Base-by-base conservation (phyloP, 2,113 vertebrate species). In the Thymallus thymallus region DNA sequence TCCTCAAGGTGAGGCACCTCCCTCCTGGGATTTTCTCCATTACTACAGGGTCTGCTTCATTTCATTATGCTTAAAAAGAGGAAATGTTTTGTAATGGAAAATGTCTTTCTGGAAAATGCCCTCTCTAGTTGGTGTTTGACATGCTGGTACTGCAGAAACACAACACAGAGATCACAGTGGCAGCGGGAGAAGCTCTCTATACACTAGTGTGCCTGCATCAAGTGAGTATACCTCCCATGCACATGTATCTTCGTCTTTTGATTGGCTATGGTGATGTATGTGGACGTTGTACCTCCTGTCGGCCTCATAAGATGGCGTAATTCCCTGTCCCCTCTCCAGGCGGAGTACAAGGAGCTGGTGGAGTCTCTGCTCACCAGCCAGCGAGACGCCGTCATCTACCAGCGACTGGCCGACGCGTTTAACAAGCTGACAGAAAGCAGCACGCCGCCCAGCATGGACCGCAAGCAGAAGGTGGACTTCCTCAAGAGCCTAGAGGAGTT, bases 71-170 rank as follows among this genome's bases (percentile, higher is more conserved):
- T 23, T 2, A 60, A n/a, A 60, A 60, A 23, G n/a, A 22, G 56
- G 16, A n/a, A 22, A n/a, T 23, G n/a, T 63, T 23, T 18, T 29
- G 2, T 65, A 30, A 26, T 65, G 61, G 14, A 6, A 1, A 22
- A 18, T 9, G 3, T 3, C 26, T 61, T 14, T 41, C 55, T 0
- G 73, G 10, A 7, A 2, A n/a, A n/a, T n/a, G n/a, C 35, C 35
- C 35, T 41, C 2, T 92, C 71, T 91, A 99, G 98, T 88, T 99
- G 92, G 98, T 99, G 90, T 99, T 99, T 89, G 98, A 99, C 90
- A 98, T 99, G 97, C 94, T 99, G 90, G 95, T 99, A 78, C 93
- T 99, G 84, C 97, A 99, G 84, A 99, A 99, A 91, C 97, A 98
- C 94, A 98, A 96, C 88, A 96, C 96, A 2, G 97, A 99, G 91